These are phyloP conservation scores for Trinorchestia longiramus DNA, from an alignment of 1,140 invertebrate species.

Conservation along the genomic window DNA sequence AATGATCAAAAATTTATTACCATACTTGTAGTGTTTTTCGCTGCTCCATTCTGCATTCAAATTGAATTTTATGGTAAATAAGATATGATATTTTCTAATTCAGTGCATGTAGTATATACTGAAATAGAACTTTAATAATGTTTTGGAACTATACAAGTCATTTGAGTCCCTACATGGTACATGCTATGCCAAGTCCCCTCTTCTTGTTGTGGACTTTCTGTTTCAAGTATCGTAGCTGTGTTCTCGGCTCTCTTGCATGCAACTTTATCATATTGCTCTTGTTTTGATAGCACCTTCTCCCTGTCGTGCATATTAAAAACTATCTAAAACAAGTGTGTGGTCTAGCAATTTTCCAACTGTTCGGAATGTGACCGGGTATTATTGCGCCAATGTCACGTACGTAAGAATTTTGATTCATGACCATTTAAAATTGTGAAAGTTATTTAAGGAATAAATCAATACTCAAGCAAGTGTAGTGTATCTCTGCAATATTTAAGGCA, in stretches of 20 bases:
- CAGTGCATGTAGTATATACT: no score
- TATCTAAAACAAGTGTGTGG: neutral
- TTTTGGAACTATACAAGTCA: no score
- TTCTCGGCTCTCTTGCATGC: neutral
- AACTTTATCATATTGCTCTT: no score
- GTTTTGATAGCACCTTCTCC: neutral
- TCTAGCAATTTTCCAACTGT: neutral
- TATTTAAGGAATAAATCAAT: neutral
- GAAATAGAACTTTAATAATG: no score
- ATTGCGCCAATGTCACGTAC: neutral
- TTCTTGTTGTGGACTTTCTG: neutral
- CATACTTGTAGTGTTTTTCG: neutral
- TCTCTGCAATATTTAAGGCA: neutral
- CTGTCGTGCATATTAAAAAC: neutral
- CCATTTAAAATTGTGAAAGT: neutral
- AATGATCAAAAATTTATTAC: neutral
- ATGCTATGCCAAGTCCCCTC: neutral
- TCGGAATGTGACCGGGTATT: neutral
- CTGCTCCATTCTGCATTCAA: neutral
- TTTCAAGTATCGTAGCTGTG: neutral
- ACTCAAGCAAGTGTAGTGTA: neutral
- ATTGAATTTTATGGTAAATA: neutral
- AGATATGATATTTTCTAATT: neutral
- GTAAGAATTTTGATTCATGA: neutral
- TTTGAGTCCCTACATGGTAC: no score